Evolutionary conservation across 2,113 vertebrate species (phyloP).

Genomic region (Chunga burmeisteri): DNA sequence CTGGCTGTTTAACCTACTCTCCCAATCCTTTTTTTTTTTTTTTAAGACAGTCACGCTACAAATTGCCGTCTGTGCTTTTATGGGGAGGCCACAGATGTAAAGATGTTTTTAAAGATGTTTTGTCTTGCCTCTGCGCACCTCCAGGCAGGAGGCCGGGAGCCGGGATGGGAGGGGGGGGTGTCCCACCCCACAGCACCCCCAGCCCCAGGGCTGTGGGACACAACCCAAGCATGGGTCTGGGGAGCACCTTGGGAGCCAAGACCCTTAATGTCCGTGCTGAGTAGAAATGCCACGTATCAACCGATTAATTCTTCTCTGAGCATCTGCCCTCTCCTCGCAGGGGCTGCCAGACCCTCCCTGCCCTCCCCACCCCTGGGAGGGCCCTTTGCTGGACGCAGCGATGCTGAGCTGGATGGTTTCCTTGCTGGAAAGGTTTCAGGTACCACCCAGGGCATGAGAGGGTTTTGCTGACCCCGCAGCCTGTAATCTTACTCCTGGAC

Average conservation of each 20-base stretch:
- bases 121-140: background rate
- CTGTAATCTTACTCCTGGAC: background rate
- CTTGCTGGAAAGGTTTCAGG: background rate
- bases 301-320: background rate
- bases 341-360: background rate
- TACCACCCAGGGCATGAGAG: rapidly evolving
- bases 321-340: background rate
- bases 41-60: background rate
- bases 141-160: rapidly evolving
- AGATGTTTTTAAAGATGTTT: background rate
- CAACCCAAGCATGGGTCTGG: background rate
- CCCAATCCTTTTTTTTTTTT: rapidly evolving
- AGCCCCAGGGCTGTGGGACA: background rate
- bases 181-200: background rate
- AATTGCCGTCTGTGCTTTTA: background rate
- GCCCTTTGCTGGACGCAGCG: background rate
- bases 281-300: rapidly evolving
- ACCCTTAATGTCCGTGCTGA: background rate
- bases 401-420: background rate
- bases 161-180: no score
- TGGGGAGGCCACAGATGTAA: background rate
- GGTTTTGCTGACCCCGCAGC: background rate
- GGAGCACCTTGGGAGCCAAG: background rate
- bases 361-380: no score
- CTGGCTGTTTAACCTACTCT: background rate